Conservation (phyloP, 1,140 invertebrate genomes). For the Calliopsis andreniformis region DNA sequence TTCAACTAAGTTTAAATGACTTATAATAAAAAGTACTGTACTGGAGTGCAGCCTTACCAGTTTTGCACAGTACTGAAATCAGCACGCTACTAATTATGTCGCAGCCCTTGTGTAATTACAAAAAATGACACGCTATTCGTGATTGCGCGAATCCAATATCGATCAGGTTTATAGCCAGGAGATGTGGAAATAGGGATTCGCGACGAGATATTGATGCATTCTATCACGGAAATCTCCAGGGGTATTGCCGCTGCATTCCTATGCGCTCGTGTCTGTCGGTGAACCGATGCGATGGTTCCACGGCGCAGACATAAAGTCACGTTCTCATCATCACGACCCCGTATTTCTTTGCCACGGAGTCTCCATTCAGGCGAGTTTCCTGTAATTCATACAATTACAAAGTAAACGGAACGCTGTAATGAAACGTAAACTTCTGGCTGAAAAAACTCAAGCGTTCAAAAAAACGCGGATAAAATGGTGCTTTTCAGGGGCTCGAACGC, state of each 20-base stretch:
- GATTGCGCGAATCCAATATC: neutral
- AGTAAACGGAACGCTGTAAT: constrained; percentile 3
- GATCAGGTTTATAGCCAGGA: constrained; percentile 6
- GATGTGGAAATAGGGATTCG: constrained; percentile 2
- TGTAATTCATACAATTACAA: neutral
- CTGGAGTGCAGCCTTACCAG: no score
- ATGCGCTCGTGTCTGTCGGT: neutral
- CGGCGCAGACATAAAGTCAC: neutral
- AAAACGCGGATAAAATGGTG: neutral
- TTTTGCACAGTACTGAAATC: no score
- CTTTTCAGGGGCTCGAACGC: neutral
- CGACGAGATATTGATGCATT: constrained; percentile 21
- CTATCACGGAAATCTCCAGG: neutral
- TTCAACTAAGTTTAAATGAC: no score
- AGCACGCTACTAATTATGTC: neutral
- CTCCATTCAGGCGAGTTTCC: neutral
- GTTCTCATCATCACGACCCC: neutral
- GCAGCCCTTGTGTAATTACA: neutral
- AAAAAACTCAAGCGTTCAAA: neutral
- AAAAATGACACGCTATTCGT: no score
- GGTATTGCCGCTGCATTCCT: constrained; percentile 4
- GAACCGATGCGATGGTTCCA: constrained; percentile 1
- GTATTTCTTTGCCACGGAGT: constrained; percentile 7
- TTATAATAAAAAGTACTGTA: no score
- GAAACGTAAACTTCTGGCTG: constrained; percentile 15